These are phyloP conservation scores for Aporophyla lueneburgensis DNA, from an alignment of 2,888 invertebrate species.

Conservation along the genomic window DNA sequence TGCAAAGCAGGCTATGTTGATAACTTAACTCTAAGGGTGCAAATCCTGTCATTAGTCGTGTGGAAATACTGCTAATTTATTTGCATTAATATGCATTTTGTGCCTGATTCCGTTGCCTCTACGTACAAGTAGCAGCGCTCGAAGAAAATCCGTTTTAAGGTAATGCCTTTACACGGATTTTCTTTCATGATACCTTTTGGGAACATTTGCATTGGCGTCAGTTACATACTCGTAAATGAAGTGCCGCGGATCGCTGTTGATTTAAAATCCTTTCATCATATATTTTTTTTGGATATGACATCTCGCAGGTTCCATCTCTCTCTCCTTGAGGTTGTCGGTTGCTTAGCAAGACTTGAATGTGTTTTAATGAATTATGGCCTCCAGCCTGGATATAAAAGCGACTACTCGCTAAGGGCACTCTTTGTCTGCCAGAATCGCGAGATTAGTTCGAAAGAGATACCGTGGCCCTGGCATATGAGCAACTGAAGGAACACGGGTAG, in stretches of 20 bases:
- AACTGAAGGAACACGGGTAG: too few species aligned
- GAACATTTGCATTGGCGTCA: background rate
- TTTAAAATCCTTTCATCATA: background rate
- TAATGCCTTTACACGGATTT: background rate
- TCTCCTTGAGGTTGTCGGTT: too few species aligned
- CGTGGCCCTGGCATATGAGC: too few species aligned
- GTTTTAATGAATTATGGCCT: too few species aligned
- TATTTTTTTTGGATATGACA: too few species aligned
- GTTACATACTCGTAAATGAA: background rate
- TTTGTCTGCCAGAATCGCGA: too few species aligned
- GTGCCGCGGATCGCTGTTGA: background rate
- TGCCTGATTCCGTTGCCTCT: too few species aligned
- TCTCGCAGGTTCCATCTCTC: too few species aligned
- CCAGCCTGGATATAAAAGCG: too few species aligned
- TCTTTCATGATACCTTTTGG: background rate
- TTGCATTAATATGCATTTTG: constrained; percentile 9
- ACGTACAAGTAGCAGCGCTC: background rate
- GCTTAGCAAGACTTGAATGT: too few species aligned
- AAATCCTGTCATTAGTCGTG: constrained; percentile 5
- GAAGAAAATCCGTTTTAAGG: background rate
- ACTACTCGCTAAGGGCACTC: too few species aligned
- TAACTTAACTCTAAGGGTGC: background rate
- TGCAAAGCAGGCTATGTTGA: constrained; percentile 4
- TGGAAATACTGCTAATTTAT: constrained; percentile 8
- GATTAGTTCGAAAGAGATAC: too few species aligned